Conservation (phyloP, 2,888 invertebrate genomes). For the Pseudeuparius sepicola region DNA sequence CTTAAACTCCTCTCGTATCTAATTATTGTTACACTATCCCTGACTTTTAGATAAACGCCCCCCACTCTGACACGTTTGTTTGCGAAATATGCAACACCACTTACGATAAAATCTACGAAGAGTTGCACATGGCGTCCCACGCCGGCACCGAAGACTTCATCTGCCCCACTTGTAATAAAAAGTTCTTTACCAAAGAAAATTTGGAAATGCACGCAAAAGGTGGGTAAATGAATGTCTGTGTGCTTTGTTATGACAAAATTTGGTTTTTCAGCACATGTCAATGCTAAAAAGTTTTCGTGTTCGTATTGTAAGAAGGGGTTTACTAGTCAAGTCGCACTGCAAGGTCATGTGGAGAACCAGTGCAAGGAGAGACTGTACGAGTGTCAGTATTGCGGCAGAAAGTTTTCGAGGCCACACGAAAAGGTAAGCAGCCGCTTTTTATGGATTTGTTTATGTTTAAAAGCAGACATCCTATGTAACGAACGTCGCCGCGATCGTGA, state of each 20-base stretch:
- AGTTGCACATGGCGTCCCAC: slow-evolving; percentile 61
- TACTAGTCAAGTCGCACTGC: slow-evolving; percentile 30
- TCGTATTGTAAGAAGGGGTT: slow-evolving; percentile 37
- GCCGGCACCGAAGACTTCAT: slow-evolving; percentile 45
- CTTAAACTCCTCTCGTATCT: too few relatives aligned
- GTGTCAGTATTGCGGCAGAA: slow-evolving; percentile 61
- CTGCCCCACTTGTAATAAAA: slow-evolving; percentile 62
- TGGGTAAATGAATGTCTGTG: slow-evolving; percentile 8
- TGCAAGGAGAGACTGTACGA: slow-evolving; percentile 47
- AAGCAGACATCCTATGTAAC: too few relatives aligned
- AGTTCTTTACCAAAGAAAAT: slow-evolving; percentile 54
- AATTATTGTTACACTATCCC: too few relatives aligned
- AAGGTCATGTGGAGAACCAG: slow-evolving; percentile 32
- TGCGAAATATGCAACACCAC: slow-evolving; percentile 44
- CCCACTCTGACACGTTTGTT: slow-evolving; percentile 37
- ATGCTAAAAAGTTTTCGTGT: slow-evolving; percentile 42
- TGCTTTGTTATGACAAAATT: neutral
- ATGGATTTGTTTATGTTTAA: slow-evolving; percentile 1
- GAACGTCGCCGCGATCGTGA: too few relatives aligned
- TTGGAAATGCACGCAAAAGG: slow-evolving; percentile 60
- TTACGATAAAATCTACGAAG: slow-evolving; percentile 42
- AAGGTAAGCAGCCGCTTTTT: slow-evolving; percentile 36
- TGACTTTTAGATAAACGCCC: slow-evolving; percentile 1
- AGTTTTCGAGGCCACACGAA: slow-evolving; percentile 66
- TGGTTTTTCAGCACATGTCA: slow-evolving; percentile 49